Percentiles rank a stretch among this genome's conserved stretches.
Conservation (phyloP, 2,113 vertebrate species). For the Gopherus flavomarginatus region DNA sequence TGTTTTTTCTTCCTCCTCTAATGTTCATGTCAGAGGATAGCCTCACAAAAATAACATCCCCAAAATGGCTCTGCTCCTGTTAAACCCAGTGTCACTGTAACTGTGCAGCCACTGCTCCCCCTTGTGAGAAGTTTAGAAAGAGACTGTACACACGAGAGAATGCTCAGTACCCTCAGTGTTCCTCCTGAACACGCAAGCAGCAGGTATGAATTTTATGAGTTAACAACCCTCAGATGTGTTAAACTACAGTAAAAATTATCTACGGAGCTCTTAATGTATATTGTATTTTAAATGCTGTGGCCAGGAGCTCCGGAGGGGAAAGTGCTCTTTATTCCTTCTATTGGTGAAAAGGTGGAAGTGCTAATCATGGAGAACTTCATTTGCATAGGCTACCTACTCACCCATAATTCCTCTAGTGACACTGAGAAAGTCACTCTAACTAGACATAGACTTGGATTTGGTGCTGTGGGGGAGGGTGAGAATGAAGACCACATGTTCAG, state of each 20-base stretch:
- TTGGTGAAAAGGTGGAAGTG: rapidly evolving
- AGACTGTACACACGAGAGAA: background rate
- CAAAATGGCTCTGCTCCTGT: background rate
- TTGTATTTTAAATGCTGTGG: background rate
- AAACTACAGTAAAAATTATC: background rate
- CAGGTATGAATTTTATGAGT: background rate
- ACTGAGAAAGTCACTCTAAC: background rate
- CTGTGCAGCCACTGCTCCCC: background rate
- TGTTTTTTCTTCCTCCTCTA: slow-evolving; percentile 5
- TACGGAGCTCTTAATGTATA: background rate
- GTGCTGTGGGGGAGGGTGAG: background rate
- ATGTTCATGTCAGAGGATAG: slow-evolving; percentile 14
- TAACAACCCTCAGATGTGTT: background rate
- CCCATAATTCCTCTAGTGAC: background rate
- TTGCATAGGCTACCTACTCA: background rate
- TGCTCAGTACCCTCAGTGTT: background rate
- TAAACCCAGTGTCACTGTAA: background rate
- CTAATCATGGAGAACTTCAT: background rate
- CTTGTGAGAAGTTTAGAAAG: background rate
- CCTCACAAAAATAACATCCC: slow-evolving; percentile 4
- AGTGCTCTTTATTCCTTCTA: background rate
- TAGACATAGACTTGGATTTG: background rate
- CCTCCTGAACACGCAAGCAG: background rate
- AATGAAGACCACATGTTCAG: background rate
- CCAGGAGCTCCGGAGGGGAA: background rate